Percentiles rank a stretch among this genome's conserved stretches.
Evolutionary conservation across 1,140 invertebrate genomes (phyloP).

Genomic region (Procambarus clarkii): DNA sequence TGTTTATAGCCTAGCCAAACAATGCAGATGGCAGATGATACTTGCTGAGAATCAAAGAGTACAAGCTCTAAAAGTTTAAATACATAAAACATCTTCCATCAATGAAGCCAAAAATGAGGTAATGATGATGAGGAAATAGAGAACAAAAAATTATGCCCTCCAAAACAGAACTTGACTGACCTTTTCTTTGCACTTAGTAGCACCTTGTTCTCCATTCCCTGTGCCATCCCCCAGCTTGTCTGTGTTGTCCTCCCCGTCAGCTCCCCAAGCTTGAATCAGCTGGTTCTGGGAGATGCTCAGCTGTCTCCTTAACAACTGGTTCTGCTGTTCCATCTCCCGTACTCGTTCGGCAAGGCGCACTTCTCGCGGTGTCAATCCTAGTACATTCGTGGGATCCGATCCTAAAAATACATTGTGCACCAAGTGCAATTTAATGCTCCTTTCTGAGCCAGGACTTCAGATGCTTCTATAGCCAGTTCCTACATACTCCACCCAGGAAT

Average conservation of each 20-base stretch:
- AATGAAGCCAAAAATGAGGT: too few species aligned
- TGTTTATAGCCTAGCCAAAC: too few species aligned
- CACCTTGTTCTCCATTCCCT: conserved; percentile 30
- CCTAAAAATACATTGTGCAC: not conserved
- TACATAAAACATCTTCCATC: too few species aligned
- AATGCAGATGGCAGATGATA: too few species aligned
- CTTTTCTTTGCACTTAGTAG: conserved; percentile 53
- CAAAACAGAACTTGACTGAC: not conserved
- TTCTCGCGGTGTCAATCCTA: conserved; percentile 77
- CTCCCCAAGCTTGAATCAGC: conserved; percentile 76
- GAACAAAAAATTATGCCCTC: too few species aligned
- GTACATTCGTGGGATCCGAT: conserved; percentile 75
- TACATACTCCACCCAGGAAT: too few species aligned
- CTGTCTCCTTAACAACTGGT: conserved; percentile 77
- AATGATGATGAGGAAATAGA: too few species aligned
- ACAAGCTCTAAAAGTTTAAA: too few species aligned
- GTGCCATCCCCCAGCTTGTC: conserved; percentile 51
- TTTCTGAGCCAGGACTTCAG: too few species aligned
- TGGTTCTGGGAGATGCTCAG: conserved; percentile 79
- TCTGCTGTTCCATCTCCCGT: conserved; percentile 79
- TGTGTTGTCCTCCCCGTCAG: conserved; percentile 42
- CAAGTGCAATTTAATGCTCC: too few species aligned
- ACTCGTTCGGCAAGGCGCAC: conserved; percentile 77
- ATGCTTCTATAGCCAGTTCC: too few species aligned
- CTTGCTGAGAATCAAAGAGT: too few species aligned